phyloP scores from a whole-genome alignment of 2,888 invertebrate genomes.

The Lampropteryx suffumata region DNA sequence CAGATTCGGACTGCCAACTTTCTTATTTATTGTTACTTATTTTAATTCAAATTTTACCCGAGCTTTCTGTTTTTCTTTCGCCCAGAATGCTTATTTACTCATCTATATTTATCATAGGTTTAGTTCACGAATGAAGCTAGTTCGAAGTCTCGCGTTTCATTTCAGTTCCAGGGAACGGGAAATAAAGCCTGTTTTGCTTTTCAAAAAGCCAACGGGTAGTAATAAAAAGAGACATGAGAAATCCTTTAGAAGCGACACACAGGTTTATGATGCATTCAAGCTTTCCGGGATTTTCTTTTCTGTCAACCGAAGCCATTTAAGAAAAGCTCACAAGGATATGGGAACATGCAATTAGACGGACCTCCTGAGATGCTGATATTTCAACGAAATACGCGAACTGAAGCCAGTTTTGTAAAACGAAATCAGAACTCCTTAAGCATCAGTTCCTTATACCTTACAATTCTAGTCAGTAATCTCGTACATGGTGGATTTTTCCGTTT shows the following conservation, averaged over 20 bases:
- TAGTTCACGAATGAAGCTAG: conserved; percentile 1
- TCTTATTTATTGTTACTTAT: conserved; percentile 17
- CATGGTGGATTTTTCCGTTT: too few species aligned
- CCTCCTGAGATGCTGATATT: background rate
- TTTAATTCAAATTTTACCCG: conserved; percentile 4
- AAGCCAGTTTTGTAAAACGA: too few species aligned
- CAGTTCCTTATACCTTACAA: too few species aligned
- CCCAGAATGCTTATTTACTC: background rate
- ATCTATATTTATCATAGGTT: too few species aligned
- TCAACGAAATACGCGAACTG: background rate
- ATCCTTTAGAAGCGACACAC: conserved; percentile 44
- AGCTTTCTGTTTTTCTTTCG: background rate
- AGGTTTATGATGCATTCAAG: conserved; percentile 44
- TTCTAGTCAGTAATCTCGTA: too few species aligned
- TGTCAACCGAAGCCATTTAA: conserved; percentile 40
- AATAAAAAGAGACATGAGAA: conserved; percentile 41
- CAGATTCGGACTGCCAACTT: conserved; percentile 50
- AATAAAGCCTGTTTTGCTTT: conserved; percentile 27
- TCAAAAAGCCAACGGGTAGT: conserved; percentile 28
- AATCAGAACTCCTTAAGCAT: too few species aligned
- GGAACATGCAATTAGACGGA: conserved; percentile 22
- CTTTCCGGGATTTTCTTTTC: conserved; percentile 44
- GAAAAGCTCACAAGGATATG: conserved; percentile 28
- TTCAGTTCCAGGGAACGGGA: conserved; percentile 6
- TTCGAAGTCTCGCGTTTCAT: conserved; percentile 5